A percentile compares a stretch with the other conserved stretches of the same genome.
These are phyloP conservation scores for Papilio helenus DNA, from an alignment of 1,140 invertebrate genomes.

Conservation along the genomic window DNA sequence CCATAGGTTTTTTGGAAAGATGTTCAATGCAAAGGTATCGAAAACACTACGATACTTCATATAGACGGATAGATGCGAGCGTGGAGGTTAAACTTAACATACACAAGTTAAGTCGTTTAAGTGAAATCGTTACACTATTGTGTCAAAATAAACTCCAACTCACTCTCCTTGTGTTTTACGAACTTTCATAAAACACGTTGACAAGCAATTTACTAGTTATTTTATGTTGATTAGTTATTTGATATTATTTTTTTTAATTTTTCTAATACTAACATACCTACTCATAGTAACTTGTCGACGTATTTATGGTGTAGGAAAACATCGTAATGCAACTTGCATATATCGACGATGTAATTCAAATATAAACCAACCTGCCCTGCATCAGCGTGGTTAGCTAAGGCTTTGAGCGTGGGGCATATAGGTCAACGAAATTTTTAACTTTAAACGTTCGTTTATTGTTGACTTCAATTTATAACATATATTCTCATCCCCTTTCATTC, in stretches of 20 bases:
- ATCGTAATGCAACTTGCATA: too few species aligned
- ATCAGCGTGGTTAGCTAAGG: too few species aligned
- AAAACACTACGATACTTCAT: neutral
- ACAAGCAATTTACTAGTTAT: neutral
- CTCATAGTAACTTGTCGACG: too few species aligned
- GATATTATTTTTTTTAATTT: too few species aligned
- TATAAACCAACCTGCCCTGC: too few species aligned
- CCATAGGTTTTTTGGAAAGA: neutral
- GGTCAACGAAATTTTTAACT: too few species aligned
- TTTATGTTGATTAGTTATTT: too few species aligned
- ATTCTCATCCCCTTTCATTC: neutral
- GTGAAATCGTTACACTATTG: slow-evolving; percentile 25
- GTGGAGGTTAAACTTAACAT: neutral
- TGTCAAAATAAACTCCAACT: neutral
- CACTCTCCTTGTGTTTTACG: neutral
- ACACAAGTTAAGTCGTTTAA: slow-evolving; percentile 13
- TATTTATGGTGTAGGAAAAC: too few species aligned
- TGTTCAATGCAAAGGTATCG: neutral
- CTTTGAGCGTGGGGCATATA: too few species aligned
- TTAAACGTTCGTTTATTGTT: too few species aligned
- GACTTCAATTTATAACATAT: neutral
- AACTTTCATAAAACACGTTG: neutral
- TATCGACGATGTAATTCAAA: too few species aligned
- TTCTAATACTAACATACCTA: too few species aligned
- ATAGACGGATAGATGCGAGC: neutral